phyloP scores from a whole-genome alignment of 2,888 invertebrate genomes.

The Ennomos erosarius region DNA sequence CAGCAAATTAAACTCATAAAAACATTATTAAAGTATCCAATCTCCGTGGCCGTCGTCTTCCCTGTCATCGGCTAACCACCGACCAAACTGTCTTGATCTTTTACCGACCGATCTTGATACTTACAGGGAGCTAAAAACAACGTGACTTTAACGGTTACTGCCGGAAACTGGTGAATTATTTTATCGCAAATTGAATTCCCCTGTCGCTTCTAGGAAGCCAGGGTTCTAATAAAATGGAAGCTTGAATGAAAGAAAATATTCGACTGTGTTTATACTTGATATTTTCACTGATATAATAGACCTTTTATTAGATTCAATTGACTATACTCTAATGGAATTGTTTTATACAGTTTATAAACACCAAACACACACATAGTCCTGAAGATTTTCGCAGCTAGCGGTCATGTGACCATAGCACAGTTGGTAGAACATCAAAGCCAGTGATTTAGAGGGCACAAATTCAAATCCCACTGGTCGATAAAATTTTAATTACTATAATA shows the following conservation, averaged over 20 bases:
- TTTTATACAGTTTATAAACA: too few relatives aligned
- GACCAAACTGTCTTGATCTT: conserved; percentile 20
- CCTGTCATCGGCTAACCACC: conserved; percentile 9
- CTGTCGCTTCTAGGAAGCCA: conserved; percentile 16
- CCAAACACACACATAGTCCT: too few relatives aligned
- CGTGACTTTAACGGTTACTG: conserved; percentile 21
- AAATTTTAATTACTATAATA: too few relatives aligned
- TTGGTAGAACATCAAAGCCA: too few relatives aligned
- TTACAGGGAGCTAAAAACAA: conserved; percentile 22
- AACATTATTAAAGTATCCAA: conserved; percentile 16
- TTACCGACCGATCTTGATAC: conserved; percentile 17
- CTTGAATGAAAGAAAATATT: conserved; percentile 5
- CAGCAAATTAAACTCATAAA: conserved; percentile 18
- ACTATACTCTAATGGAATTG: too few relatives aligned
- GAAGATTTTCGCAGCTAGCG: too few relatives aligned
- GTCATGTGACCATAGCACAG: too few relatives aligned
- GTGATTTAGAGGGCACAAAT: too few relatives aligned
- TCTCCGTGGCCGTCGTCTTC: conserved; percentile 4
- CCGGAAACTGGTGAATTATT: conserved; percentile 39
- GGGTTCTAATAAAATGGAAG: conserved; percentile 1
- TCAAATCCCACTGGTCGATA: too few relatives aligned
- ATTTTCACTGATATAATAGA: too few relatives aligned
- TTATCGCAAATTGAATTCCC: conserved; percentile 38
- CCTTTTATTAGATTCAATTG: too few relatives aligned
- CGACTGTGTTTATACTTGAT: not conserved